Evolutionary conservation across 2,797 vertebrate genomes (phyloP).

Genomic region (Crocidura indochinensis): DNA sequence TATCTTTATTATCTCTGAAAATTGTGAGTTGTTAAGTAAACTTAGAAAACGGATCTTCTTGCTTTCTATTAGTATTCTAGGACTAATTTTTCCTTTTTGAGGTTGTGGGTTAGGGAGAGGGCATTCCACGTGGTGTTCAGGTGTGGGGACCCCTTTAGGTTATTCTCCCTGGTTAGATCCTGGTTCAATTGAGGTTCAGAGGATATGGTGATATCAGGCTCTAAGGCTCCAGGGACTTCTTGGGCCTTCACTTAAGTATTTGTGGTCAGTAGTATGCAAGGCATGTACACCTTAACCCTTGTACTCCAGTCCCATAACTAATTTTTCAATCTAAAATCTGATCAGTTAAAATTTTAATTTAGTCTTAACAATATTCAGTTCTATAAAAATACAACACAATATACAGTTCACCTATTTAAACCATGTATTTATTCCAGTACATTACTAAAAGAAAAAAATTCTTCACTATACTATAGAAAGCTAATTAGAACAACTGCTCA

Average conservation of each 20-base stretch:
- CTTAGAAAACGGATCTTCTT: slow-evolving; percentile 15
- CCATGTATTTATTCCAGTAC: slow-evolving; percentile 27
- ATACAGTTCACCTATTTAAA: slow-evolving; percentile 25
- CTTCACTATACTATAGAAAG: slow-evolving; percentile 14
- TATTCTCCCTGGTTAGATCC: no score
- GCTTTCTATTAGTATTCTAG: slow-evolving; percentile 20
- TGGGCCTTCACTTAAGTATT: no score
- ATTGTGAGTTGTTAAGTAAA: slow-evolving; percentile 27
- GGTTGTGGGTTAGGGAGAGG: no score
- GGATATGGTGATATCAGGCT: no score
- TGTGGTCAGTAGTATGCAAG: no score
- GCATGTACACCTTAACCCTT: no score
- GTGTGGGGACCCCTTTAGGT: no score
- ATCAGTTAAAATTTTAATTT: slow-evolving; percentile 56
- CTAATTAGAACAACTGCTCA: slow-evolving; percentile 60
- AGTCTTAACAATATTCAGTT: background rate
- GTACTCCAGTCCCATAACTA: no score
- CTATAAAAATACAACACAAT: slow-evolving; percentile 24
- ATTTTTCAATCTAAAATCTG: no score
- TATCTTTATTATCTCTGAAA: slow-evolving; percentile 37
- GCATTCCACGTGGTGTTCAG: no score
- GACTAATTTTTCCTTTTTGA: slow-evolving; percentile 39
- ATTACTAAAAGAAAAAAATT: slow-evolving; percentile 44
- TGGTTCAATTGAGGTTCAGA: no score
- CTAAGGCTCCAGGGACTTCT: no score